Evolutionary conservation across 2,888 invertebrate genomes (phyloP), one percentile per base, ranked within the genome.

Genomic region (Nineta flava): DNA sequence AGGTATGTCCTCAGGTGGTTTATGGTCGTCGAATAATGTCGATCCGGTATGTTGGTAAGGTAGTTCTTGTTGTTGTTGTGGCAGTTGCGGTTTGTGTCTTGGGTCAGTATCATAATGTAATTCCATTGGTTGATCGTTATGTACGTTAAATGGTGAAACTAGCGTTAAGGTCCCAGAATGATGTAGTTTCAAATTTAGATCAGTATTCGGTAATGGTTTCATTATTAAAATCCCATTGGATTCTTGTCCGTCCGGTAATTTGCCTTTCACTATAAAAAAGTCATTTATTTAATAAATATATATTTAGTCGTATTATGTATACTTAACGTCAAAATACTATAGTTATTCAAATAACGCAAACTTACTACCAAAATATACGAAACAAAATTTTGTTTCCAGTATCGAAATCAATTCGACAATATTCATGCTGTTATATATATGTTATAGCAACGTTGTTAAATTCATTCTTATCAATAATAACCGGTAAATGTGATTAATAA

Each of bases 231-330:
- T 44, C 7, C 44, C 44, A 21, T 13, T 19, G 6, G 44, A 26
- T 26, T 19, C 21, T 21, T 21, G 19, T 44, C 44, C 44, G 19
- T 19, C 21, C 10, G 44, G 44, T 19, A 44, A 26, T 26, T 44
- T 44, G 21, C 44, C 44, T 9, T 10, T 21, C 13, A 44, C 44
- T 44, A 44, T 26, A 44, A 44, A 21, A 42, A 42, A 42, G 38
- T 26, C 26, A 26, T 26, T 26, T 26, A n/a, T n/a, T n/a, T n/a
- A 26, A 26, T n/a, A 7, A 26, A 26, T 7, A 26, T 26, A 26
- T n/a, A 26, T 26, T 3, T 26, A 7, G 7, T 26, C 26, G 5
- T 19, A 19, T 19, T 19, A 5, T n/a, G 19, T 19, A 19, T 19
- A 19, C 5, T 19, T 19, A 4, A 19, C 5, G 19, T 19, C 19